Conservation (phyloP, 53 echinoderm and acorn worm species). For the Apostichopus leukothele region DNA sequence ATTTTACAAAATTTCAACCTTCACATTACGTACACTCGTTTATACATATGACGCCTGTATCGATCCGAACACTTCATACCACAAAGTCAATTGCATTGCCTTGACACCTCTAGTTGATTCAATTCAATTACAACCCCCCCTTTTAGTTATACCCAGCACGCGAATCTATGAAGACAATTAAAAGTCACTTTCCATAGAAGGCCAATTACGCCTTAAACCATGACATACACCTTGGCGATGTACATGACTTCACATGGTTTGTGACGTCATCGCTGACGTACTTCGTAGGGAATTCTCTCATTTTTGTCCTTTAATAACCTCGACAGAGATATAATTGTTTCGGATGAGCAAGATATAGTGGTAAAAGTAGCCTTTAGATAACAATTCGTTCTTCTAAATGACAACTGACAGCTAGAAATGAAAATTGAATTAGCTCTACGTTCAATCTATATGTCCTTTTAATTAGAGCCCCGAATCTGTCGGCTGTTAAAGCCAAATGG, state of each 20-base stretch:
- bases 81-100: neutral
- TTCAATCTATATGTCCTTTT: conserved; percentile 1
- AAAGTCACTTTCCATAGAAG: neutral
- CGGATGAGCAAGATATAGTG: neutral
- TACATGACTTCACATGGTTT: neutral
- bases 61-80: neutral
- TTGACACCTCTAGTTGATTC: neutral
- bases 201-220: neutral
- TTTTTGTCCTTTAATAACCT: conserved; percentile 15
- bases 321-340: conserved; percentile 6
- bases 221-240: neutral
- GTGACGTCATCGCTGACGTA: neutral
- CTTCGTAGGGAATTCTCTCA: neutral
- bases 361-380: conserved; percentile 1
- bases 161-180: neutral
- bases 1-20: neutral
- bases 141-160: neutral
- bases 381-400: conserved; percentile 4
- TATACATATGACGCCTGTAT: neutral
- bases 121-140: neutral
- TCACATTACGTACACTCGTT: neutral
- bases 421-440: neutral
- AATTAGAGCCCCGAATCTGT: neutral
- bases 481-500: neutral
- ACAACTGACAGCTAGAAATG: conserved; percentile 4